phyloP scores from a whole-genome alignment of 2,113 vertebrate species.

The Oplegnathus fasciatus region DNA sequence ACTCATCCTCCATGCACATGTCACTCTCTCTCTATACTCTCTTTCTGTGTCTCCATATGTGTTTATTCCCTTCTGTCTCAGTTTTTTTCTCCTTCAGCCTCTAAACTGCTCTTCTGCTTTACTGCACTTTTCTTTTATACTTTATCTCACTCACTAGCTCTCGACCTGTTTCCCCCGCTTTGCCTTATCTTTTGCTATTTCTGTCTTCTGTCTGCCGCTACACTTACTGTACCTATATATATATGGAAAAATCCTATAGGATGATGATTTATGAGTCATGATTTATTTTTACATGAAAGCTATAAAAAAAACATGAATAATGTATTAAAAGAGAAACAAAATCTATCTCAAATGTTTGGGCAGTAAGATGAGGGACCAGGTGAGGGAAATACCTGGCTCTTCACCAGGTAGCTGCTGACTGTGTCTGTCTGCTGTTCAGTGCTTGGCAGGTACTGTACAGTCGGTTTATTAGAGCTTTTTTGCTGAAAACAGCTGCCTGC shows the following conservation, averaged over 20 bases:
- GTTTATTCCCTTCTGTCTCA: conserved; percentile 40
- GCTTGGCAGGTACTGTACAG: not conserved
- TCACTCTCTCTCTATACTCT: conserved; percentile 36
- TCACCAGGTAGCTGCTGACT: not conserved
- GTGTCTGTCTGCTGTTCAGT: not conserved
- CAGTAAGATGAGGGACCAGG: not conserved
- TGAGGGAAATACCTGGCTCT: not conserved
- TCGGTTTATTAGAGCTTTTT: not conserved
- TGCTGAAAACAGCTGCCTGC: not conserved
- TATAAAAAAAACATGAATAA: not conserved
- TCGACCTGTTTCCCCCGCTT: not conserved
- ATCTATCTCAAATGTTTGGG: not conserved
- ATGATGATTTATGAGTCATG: not conserved
- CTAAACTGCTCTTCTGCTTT: conserved; percentile 44
- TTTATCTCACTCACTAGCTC: conserved; percentile 11
- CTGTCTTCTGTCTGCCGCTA: not conserved
- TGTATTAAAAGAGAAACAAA: not conserved
- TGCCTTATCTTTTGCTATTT: conserved; percentile 12
- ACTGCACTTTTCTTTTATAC: conserved; percentile 47
- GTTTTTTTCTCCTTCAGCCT: conserved; percentile 37
- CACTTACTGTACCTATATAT: not conserved
- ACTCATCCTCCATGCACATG: conserved; percentile 65
- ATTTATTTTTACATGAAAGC: conserved; percentile 1
- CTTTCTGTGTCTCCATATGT: conserved; percentile 34
- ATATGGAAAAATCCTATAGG: not conserved